A percentile compares a stretch with the other conserved stretches of the same genome.
Evolutionary conservation across 2,888 invertebrate genomes (phyloP).

Genomic region (Frankliniella intonsa): DNA sequence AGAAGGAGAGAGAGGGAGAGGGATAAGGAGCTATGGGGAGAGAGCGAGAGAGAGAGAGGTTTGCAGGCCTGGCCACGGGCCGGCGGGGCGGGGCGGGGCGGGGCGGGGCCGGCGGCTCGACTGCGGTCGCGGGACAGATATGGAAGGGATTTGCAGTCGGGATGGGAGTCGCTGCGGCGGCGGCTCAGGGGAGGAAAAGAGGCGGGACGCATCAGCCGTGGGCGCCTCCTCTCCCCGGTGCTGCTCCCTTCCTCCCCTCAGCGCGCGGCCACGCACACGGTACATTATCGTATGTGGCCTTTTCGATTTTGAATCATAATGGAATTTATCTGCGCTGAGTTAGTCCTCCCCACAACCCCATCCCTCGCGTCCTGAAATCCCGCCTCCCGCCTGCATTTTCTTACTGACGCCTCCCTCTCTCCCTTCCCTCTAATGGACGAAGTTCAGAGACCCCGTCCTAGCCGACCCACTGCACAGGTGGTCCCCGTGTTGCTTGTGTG

Average conservation of each 20-base stretch:
- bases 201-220: too few relatives aligned
- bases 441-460: background rate
- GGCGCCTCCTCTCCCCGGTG: too few relatives aligned
- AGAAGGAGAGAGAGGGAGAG: background rate
- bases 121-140: background rate
- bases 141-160: background rate
- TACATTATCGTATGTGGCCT: background rate
- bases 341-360: too few relatives aligned
- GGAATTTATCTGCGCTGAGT: background rate
- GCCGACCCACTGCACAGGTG: background rate
- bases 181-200: too few relatives aligned
- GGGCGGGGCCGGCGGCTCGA: background rate
- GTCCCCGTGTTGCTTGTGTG: too few relatives aligned
- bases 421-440: background rate
- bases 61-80: too few relatives aligned
- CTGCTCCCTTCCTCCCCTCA: too few relatives aligned
- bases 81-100: background rate
- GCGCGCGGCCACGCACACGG: too few relatives aligned
- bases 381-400: too few relatives aligned
- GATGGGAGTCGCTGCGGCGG: background rate
- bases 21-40: background rate
- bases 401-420: background rate
- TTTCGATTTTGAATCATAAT: conserved; percentile 10
- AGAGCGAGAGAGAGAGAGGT: too few relatives aligned
- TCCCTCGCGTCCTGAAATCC: too few relatives aligned